phyloP scores from a whole-genome alignment of 2,113 vertebrate genomes.

The Tenrec ecaudatus region DNA sequence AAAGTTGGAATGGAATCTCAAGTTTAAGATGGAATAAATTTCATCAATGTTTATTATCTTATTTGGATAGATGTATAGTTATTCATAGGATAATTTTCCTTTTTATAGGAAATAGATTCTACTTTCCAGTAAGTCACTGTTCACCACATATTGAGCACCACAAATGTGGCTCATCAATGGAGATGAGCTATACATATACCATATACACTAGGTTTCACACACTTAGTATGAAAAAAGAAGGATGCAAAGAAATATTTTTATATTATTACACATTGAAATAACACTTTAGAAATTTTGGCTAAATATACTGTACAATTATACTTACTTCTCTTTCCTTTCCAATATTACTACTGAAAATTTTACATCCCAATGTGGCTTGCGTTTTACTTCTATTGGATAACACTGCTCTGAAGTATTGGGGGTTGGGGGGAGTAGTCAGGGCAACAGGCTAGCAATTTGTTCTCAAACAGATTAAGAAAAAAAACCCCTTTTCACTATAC shows the following conservation, averaged over 20 bases:
- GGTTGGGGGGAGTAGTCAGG: background rate
- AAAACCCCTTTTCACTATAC: background rate
- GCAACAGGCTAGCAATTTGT: background rate
- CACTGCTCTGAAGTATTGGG: background rate
- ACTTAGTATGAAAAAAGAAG: background rate
- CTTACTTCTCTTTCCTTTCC: background rate
- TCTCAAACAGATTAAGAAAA: background rate
- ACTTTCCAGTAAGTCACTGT: background rate
- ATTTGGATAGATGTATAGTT: background rate
- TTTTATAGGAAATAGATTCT: background rate
- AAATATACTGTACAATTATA: background rate
- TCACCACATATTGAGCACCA: background rate
- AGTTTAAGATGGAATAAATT: background rate
- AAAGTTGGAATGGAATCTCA: background rate
- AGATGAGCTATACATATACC: background rate
- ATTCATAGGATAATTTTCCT: background rate
- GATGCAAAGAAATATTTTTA: background rate
- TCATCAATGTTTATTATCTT: background rate
- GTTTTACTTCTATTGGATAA: background rate
- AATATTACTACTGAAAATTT: background rate
- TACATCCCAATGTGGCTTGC: background rate
- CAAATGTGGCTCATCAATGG: background rate
- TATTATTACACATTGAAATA: background rate
- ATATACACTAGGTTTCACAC: background rate
- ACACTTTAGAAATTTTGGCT: background rate